Conservation (phyloP, 1,140 invertebrate genomes). For the Drosophila aff. region DNA sequence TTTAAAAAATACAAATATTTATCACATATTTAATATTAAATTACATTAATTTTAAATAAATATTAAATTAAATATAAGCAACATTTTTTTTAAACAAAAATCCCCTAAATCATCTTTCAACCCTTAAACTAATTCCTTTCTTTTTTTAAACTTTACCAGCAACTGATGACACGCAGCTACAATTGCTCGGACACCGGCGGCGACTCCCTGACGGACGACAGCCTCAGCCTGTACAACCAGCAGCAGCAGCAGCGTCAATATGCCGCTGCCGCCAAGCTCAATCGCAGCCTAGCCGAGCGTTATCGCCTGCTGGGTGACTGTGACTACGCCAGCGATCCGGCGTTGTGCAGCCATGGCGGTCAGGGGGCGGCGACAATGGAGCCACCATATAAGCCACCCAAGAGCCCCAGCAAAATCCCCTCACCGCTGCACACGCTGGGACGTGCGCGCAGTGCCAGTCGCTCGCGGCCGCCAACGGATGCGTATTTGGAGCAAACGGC, state of each 20-base stretch:
- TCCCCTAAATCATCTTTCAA: neutral
- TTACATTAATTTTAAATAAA: neutral
- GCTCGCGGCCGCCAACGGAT: slow-evolving; percentile 76
- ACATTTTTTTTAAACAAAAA: neutral
- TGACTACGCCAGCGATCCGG: slow-evolving; percentile 82
- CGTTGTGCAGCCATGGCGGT: slow-evolving; percentile 69
- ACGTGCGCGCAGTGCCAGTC: slow-evolving; percentile 86
- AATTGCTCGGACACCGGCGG: slow-evolving; percentile 74
- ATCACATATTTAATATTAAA: no score
- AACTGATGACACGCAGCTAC: slow-evolving; percentile 83
- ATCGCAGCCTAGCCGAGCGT: slow-evolving; percentile 70
- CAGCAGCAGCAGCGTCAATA: slow-evolving; percentile 44
- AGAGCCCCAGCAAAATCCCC: slow-evolving; percentile 88
- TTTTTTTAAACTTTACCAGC: neutral
- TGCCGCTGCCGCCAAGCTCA: slow-evolving; percentile 66
- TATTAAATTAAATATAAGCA: neutral
- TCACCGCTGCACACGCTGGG: slow-evolving; percentile 87
- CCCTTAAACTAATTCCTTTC: neutral
- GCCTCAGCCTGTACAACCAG: slow-evolving; percentile 73
- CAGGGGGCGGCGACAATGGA: slow-evolving; percentile 21
- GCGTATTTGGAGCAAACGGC: slow-evolving; percentile 88
- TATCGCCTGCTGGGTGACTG: slow-evolving; percentile 78
- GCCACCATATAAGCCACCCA: slow-evolving; percentile 86
- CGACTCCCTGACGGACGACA: slow-evolving; percentile 79
- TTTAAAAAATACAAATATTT: neutral